Evolutionary conservation across 2,888 invertebrate species (phyloP).

Genomic region (Dysmachus trigonus): DNA sequence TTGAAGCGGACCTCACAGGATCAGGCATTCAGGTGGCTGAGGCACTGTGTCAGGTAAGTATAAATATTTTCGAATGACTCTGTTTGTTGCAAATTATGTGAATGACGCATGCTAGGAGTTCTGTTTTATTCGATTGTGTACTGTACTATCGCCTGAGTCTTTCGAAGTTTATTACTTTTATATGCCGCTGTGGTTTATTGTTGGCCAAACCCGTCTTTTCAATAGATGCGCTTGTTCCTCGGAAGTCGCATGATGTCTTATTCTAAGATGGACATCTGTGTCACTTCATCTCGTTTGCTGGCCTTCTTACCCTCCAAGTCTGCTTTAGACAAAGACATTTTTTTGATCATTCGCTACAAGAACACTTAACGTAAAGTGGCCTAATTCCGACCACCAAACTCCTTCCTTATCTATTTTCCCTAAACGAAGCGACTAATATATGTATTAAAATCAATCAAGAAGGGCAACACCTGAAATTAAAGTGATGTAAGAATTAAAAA

Average conservation of each 20-base stretch:
- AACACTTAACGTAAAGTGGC: too few species aligned
- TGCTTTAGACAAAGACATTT: background rate
- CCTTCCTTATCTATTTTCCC: too few species aligned
- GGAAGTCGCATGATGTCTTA: slow-evolving; percentile 43
- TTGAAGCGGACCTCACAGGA: slow-evolving; percentile 41
- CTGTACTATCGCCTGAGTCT: slow-evolving; percentile 22
- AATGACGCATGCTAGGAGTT: slow-evolving; percentile 27
- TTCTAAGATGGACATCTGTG: slow-evolving; percentile 42
- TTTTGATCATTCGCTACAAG: slow-evolving; percentile 40
- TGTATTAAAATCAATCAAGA: too few species aligned
- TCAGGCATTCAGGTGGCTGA: background rate
- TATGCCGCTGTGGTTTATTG: slow-evolving; percentile 14
- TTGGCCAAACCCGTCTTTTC: background rate
- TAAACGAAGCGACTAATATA: too few species aligned
- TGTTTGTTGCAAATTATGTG: slow-evolving; percentile 18
- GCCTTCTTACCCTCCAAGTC: background rate
- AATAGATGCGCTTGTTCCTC: background rate
- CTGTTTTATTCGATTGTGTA: background rate
- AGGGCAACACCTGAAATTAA: too few species aligned
- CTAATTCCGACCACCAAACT: too few species aligned
- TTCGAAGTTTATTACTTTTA: slow-evolving; percentile 47
- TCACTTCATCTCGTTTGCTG: slow-evolving; percentile 21
- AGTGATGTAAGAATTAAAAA: too few species aligned
- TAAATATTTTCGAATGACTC: slow-evolving; percentile 47
- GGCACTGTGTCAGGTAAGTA: background rate